Conservation (phyloP, 2,797 vertebrate species). For the Pseudochromis fuscus region DNA sequence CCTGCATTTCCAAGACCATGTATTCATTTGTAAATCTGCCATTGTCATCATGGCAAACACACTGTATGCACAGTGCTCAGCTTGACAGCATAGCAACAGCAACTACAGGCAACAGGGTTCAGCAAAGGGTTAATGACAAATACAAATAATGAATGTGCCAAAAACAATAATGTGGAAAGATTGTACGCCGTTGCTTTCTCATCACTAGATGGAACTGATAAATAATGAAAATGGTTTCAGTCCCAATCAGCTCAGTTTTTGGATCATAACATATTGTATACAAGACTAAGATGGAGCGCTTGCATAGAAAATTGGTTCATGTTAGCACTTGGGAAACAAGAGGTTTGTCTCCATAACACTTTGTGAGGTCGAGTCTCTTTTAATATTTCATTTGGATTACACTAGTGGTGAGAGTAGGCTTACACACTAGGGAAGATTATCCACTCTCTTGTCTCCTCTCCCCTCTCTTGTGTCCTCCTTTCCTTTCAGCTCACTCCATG, state of each 20-base stretch:
- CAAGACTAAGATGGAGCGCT: neutral
- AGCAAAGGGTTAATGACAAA: no score
- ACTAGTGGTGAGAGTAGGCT: slow-evolving; percentile 31
- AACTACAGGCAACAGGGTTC: neutral
- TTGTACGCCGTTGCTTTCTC: neutral
- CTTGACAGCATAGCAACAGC: neutral
- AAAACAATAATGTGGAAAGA: neutral
- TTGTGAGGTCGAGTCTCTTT: slow-evolving; percentile 39
- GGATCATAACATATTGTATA: neutral
- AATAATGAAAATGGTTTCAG: slow-evolving; percentile 1
- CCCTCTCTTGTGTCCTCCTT: slow-evolving; percentile 41
- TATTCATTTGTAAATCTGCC: no score
- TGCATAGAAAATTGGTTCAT: slow-evolving; percentile 1
- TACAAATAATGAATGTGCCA: no score
- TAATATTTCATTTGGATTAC: slow-evolving; percentile 62
- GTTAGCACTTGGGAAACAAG: slow-evolving; percentile 24
- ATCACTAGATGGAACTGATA: neutral
- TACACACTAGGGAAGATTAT: slow-evolving; percentile 43
- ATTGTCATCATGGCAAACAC: neutral
- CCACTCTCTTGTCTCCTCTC: slow-evolving; percentile 36
- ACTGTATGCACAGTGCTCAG: neutral
- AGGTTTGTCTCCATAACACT: slow-evolving; percentile 33
- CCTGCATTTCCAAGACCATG: neutral
- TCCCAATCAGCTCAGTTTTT: neutral
- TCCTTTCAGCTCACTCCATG: slow-evolving; percentile 62